Evolutionary conservation across 2,113 vertebrate genomes (phyloP), one percentile per base, ranked within the genome.

Genomic region (Zosterops pallidus): DNA sequence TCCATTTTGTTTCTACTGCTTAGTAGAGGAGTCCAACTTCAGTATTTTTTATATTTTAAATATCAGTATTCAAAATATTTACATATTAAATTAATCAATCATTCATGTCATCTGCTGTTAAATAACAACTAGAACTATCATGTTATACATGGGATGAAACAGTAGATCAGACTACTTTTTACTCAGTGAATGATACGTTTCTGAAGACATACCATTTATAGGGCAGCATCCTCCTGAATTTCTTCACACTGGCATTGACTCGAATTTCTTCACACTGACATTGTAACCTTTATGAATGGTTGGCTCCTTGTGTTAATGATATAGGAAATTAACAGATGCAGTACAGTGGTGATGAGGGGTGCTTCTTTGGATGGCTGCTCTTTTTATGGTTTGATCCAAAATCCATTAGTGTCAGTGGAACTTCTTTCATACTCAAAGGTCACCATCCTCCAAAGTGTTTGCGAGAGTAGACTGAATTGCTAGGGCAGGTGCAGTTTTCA

Each of bases 341-440:
- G 42, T 85, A 92, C 60, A 94, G 80, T 53, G 37, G n/a, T 91
- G 90, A 91, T 91, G 53, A 96, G 84, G 93, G 64, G 35, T 92
- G 29, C 42, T 83, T 81, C 76, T 97, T 91, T 95, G 71, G 89
- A 75, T 92, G 65, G 91, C 80, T 95, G 37, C 68, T 79, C 76
- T 77, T 90, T 79, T 94, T 89, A 84, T 91, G 44, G 37, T 64
- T 94, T 91, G 53, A 80, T 95, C 62, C 74, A 92, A 95, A 92
- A 72, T 82, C 57, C 37, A 57, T 87, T 94, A 53, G 14, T 64
- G 49, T 39, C 83, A 53, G 29, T 26, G 28, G 15, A 39, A 67
- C 49, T 83, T 60, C 23, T 41, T 55, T 78, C 37, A 35, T 53
- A 41, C 53, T 62, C 59, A 64, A 72, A 89, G 44, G 52, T 84